phyloP scores from a whole-genome alignment of 2,113 vertebrate genomes.

The Chamaea fasciata region DNA sequence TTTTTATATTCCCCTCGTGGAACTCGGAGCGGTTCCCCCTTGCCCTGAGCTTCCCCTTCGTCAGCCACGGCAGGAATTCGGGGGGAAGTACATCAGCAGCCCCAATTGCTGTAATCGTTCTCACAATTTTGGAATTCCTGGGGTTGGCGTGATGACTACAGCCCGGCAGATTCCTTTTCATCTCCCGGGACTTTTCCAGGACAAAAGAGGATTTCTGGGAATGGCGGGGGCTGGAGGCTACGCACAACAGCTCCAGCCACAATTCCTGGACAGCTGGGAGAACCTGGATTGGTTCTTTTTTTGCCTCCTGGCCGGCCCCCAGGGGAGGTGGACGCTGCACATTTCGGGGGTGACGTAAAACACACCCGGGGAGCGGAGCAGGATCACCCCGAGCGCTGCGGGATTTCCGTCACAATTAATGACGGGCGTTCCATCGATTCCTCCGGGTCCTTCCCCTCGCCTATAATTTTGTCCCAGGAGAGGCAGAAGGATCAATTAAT shows the following conservation, averaged over 20 bases:
- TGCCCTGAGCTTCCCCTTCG: not conserved
- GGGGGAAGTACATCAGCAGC: not conserved
- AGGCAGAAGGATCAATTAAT: not conserved
- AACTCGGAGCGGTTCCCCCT: not conserved
- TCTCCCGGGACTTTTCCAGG: not conserved
- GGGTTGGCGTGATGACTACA: not conserved
- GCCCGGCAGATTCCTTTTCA: not conserved
- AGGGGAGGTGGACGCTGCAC: not conserved
- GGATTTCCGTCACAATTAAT: slow-evolving; percentile 31
- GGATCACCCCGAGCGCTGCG: not conserved
- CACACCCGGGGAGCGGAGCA: not conserved
- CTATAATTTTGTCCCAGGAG: slow-evolving; percentile 22
- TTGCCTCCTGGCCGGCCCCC: not conserved
- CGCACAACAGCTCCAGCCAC: not conserved
- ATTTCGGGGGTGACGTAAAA: not conserved
- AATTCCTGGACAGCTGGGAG: not conserved
- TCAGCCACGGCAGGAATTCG: not conserved
- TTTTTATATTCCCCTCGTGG: slow-evolving; percentile 15
- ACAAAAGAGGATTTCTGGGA: not conserved
- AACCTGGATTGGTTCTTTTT: not conserved
- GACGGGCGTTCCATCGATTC: slow-evolving; percentile 27
- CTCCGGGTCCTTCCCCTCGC: not conserved
- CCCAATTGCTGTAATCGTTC: slow-evolving; percentile 45
- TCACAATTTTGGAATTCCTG: slow-evolving; percentile 23
- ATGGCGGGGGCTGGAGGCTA: not conserved